Conservation (phyloP, 2,888 invertebrate genomes). For the Xanthostigma xanthostigma region DNA sequence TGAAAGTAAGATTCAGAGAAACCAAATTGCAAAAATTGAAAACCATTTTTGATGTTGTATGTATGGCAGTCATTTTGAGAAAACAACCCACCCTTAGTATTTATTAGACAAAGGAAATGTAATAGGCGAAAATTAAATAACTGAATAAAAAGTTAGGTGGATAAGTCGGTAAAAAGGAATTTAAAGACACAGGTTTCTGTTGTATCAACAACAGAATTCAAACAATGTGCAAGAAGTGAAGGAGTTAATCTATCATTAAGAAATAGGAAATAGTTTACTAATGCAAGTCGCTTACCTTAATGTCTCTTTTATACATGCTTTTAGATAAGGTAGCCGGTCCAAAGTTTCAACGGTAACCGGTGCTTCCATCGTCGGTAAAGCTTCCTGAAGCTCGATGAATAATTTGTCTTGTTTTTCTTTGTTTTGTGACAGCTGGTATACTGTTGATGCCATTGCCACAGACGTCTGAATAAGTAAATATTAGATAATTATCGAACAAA, state of each 20-base stretch:
- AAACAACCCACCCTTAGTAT: no score
- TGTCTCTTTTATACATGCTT: slow-evolving; percentile 65
- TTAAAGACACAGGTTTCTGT: no score
- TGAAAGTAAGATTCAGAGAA: no score
- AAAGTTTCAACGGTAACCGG: slow-evolving; percentile 42
- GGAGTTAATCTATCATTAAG: no score
- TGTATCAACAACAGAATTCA: no score
- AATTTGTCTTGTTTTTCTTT: slow-evolving; percentile 48
- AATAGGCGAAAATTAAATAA: no score
- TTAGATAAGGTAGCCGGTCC: slow-evolving; percentile 51
- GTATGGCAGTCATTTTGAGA: no score
- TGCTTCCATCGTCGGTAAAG: slow-evolving; percentile 37
- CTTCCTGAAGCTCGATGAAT: slow-evolving; percentile 41
- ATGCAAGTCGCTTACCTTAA: slow-evolving; percentile 36
- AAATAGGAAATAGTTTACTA: background rate
- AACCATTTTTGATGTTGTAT: no score
- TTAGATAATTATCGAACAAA: background rate
- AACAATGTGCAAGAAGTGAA: background rate
- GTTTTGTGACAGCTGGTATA: slow-evolving; percentile 61
- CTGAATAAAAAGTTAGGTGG: no score
- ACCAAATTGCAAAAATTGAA: no score
- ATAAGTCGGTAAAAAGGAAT: no score
- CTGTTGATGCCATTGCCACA: slow-evolving; percentile 55
- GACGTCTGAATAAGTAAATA: slow-evolving; percentile 38
- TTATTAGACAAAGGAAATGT: no score